phyloP scores from a whole-genome alignment of 2,797 vertebrate genomes.

The Cossypha niveicapilla region DNA sequence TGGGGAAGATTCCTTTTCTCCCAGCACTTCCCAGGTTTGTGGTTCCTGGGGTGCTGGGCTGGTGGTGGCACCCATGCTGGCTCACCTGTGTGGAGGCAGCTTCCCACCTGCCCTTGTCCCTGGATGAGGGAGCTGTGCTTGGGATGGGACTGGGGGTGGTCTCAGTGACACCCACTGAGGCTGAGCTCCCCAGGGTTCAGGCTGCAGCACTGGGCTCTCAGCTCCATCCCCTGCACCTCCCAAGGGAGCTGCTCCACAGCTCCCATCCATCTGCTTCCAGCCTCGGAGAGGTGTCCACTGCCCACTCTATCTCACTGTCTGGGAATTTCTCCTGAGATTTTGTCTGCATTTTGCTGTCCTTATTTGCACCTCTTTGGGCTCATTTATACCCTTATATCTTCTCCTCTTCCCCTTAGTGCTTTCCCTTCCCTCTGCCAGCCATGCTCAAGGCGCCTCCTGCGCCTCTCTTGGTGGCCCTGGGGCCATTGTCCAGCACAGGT shows the following conservation, averaged over 20 bases:
- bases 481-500: rapidly evolving
- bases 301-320: conserved; percentile 50
- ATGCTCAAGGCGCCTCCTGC: rapidly evolving
- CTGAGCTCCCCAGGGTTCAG: rapidly evolving
- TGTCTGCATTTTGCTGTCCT: conserved; percentile 38
- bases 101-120: rapidly evolving
- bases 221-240: background rate
- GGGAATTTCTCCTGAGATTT: conserved; percentile 64
- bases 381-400: background rate
- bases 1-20: background rate
- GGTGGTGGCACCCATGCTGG: rapidly evolving
- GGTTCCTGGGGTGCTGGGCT: background rate
- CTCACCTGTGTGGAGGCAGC: rapidly evolving
- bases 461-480: background rate
- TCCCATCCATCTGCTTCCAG: background rate
- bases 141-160: background rate
- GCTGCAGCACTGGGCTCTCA: rapidly evolving
- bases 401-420: background rate
- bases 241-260: background rate
- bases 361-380: conserved; percentile 33
- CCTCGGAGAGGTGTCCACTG: background rate
- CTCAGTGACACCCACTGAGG: rapidly evolving
- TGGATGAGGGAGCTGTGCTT: background rate
- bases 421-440: background rate
- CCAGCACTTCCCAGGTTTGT: background rate